phyloP scores from a whole-genome alignment of 2,797 vertebrate species.

The Rousettus madagascariensis region DNA sequence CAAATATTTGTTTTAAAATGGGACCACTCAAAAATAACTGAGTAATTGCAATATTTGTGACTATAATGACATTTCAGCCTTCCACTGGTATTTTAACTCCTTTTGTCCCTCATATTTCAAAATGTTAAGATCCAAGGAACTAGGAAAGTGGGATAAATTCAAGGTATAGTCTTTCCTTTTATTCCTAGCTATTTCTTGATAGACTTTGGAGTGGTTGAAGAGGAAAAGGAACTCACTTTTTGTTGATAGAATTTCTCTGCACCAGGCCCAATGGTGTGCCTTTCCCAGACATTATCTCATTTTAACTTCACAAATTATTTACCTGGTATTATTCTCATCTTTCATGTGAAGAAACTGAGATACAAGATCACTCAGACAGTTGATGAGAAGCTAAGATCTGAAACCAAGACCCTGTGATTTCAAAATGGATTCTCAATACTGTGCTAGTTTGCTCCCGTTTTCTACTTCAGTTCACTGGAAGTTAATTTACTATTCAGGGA shows the following conservation, averaged over 20 bases:
- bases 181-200: not conserved
- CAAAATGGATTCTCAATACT: not conserved
- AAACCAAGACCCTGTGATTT: not conserved
- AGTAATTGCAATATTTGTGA: not conserved
- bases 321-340: not conserved
- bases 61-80: not conserved
- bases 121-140: not conserved
- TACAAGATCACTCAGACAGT: not conserved
- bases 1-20: conserved; percentile 39
- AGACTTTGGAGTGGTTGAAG: not conserved
- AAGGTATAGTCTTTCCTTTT: not conserved
- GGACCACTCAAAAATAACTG: not conserved
- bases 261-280: too few species aligned
- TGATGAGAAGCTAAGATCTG: not conserved
- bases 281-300: not conserved
- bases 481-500: not conserved
- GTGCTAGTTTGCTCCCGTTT: not conserved
- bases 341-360: not conserved
- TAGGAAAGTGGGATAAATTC: not conserved
- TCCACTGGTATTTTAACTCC: not conserved
- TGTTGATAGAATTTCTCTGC: not conserved
- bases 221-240: not conserved
- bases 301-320: not conserved
- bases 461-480: not conserved
- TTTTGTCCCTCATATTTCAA: not conserved